phyloP scores from a whole-genome alignment of 2,888 invertebrate genomes.

The Pheosia gnoma region DNA sequence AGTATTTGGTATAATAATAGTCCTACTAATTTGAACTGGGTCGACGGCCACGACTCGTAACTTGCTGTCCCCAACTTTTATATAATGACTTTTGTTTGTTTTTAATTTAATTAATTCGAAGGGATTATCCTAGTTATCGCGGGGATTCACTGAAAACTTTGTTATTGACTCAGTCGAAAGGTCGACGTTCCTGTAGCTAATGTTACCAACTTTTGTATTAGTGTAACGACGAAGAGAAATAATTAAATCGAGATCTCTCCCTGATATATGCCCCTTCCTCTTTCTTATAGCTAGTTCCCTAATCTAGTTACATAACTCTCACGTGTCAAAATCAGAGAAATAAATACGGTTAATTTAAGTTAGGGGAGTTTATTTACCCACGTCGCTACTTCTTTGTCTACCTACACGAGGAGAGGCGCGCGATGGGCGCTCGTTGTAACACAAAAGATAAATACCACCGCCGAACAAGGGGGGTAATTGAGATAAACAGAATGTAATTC shows the following conservation, averaged over 20 bases:
- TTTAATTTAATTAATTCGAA: conserved; percentile 78
- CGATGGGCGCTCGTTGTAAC: conserved; percentile 63
- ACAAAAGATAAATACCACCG: conserved; percentile 76
- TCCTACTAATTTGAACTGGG: conserved; percentile 45
- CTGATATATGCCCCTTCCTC: conserved; percentile 44
- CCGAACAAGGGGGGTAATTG: conserved; percentile 75
- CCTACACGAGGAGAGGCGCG: conserved; percentile 52
- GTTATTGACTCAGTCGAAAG: conserved; percentile 54
- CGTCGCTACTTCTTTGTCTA: conserved; percentile 73
- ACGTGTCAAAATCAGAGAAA: conserved; percentile 69
- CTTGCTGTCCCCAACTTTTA: conserved; percentile 59
- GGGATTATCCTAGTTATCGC: conserved; percentile 71
- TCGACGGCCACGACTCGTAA: conserved; percentile 51
- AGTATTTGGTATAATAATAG: no score
- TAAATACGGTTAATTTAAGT: conserved; percentile 69
- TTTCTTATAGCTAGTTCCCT: conserved; percentile 48
- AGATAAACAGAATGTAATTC: conserved; percentile 75
- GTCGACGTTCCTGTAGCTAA: conserved; percentile 52
- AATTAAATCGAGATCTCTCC: conserved; percentile 49
- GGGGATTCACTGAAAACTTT: conserved; percentile 66
- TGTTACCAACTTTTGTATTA: conserved; percentile 47
- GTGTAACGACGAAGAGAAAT: conserved; percentile 42
- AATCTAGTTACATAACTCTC: conserved; percentile 58
- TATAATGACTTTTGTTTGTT: conserved; percentile 75
- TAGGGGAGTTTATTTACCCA: conserved; percentile 68